Base-by-base conservation (phyloP, 2,888 invertebrate genomes). In the Mesorhabditis spiculigera region DNA sequence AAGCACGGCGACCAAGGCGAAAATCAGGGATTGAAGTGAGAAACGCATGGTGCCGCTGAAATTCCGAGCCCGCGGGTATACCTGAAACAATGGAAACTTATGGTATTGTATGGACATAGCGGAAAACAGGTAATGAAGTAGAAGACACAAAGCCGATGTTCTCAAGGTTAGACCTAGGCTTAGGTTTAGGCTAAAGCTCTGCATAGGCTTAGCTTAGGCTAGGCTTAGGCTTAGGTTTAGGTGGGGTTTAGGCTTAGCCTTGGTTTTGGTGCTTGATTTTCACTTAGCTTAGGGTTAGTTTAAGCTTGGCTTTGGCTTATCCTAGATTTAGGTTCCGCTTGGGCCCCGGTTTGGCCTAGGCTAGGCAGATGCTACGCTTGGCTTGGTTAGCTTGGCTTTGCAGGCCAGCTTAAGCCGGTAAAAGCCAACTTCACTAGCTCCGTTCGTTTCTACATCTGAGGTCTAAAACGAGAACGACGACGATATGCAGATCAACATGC, bases 371-470 rank as follows among this genome's bases (percentile, higher is more conserved):
- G 28, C 1, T 28, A 28, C 28, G 28, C 58, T 50, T 50, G 58
- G 58, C 58, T 50, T 50, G 58, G 58, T 50, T 50, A n/a, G 58
- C 58, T 50, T 50, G 3, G 58, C 58, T 50, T 50, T 50, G 58
- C 28, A 28, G 28, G 28, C 28, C 28, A 28, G 28, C 28, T 28
- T 28, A 28, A 28, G 28, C 28, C 28, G 28, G 28, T 28, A 28
- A 28, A 28, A 28, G 28, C 28, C 28, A 28, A 28, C 28, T 28
- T 28, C 28, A 28, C 28, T 28, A 28, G 28, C 28, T 28, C 28
- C 28, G 1, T 28, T 28, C 28, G 28, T 28, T 28, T 28, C 28
- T 28, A 28, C 28, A 28, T 28, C 3, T 28, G 28, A 28, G 28
- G 28, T 28, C 28, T 28, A 28, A 28, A 28, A 1, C 28, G 28